Percentiles rank a stretch among this genome's conserved stretches.
Evolutionary conservation across 2,797 vertebrate genomes (phyloP).

Genomic region (Microctenopoma lineatum): DNA sequence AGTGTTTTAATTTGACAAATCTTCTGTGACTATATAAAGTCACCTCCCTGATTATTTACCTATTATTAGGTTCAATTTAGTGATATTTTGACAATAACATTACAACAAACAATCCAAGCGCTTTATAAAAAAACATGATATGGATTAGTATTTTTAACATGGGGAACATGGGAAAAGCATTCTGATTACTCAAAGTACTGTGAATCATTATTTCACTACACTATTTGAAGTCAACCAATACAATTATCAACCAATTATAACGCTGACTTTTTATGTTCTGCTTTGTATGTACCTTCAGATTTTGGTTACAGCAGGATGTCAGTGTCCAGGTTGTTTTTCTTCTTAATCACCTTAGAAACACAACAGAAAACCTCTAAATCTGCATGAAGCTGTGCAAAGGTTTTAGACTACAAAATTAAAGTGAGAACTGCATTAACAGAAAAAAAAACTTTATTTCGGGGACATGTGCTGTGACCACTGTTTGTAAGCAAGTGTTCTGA

Average conservation of each 20-base stretch:
- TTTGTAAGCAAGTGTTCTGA: too few species aligned
- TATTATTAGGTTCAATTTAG: not conserved
- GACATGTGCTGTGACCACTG: too few species aligned
- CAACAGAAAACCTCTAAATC: not conserved
- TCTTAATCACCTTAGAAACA: not conserved
- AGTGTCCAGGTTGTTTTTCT: not conserved
- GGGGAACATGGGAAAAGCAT: too few species aligned
- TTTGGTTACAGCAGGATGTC: not conserved
- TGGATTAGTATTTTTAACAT: not conserved
- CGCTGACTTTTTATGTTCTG: not conserved
- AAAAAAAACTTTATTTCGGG: too few species aligned
- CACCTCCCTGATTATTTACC: not conserved
- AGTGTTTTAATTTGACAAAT: too few species aligned
- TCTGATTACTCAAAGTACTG: not conserved
- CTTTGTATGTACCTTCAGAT: not conserved
- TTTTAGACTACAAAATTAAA: too few species aligned
- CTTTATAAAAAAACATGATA: not conserved
- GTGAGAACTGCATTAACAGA: too few species aligned
- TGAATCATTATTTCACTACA: slow-evolving; percentile 28
- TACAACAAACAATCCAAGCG: not conserved
- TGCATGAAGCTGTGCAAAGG: not conserved
- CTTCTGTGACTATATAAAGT: too few species aligned
- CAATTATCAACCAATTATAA: not conserved
- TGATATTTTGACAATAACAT: not conserved
- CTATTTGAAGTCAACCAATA: slow-evolving; percentile 14